A percentile compares a stretch with the other conserved stretches of the same genome.
These are phyloP conservation scores for Phyllostomus discolor DNA, from an alignment of 2,113 vertebrate species.

Conservation along the genomic window DNA sequence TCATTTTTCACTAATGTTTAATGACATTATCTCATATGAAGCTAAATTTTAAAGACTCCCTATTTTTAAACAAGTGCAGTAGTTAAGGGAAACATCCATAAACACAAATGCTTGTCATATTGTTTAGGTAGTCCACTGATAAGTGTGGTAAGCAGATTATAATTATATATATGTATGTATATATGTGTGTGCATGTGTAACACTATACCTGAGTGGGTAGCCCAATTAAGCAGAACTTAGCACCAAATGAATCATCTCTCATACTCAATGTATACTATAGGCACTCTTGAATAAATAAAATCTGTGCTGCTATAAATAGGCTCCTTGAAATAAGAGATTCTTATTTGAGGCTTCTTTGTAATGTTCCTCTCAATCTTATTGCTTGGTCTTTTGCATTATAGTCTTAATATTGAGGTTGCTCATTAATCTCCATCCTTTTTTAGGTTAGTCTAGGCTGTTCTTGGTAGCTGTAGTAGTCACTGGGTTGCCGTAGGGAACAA, in stretches of 20 bases:
- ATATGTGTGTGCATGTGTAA: neutral
- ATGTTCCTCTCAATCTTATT: constrained; percentile 70
- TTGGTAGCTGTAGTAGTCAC: constrained; percentile 80
- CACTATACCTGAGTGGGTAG: constrained; percentile 63
- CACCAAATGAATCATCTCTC: constrained; percentile 81
- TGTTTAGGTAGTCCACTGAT: constrained; percentile 9
- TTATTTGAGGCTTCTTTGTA: constrained; percentile 78
- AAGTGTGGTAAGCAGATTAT: constrained; percentile 11
- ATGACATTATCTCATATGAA: neutral
- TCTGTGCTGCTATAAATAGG: constrained; percentile 79
- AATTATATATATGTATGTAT: constrained; percentile 43
- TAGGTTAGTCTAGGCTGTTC: constrained; percentile 78
- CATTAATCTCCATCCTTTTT: constrained; percentile 88
- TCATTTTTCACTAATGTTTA: neutral
- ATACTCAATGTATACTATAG: constrained; percentile 67
- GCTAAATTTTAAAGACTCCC: constrained; percentile 1
- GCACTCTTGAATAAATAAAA: constrained; percentile 78
- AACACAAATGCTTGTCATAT: neutral
- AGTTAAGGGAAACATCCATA: neutral
- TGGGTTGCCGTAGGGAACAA: constrained; percentile 94
- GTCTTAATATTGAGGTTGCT: constrained; percentile 84
- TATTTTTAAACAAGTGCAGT: constrained; percentile 28
- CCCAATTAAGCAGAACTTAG: constrained; percentile 78
- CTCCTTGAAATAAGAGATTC: constrained; percentile 82
- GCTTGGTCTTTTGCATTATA: constrained; percentile 71